These are phyloP conservation scores for Aleadryas rufinucha DNA, from an alignment of 2,113 vertebrate genomes.

Conservation along the genomic window DNA sequence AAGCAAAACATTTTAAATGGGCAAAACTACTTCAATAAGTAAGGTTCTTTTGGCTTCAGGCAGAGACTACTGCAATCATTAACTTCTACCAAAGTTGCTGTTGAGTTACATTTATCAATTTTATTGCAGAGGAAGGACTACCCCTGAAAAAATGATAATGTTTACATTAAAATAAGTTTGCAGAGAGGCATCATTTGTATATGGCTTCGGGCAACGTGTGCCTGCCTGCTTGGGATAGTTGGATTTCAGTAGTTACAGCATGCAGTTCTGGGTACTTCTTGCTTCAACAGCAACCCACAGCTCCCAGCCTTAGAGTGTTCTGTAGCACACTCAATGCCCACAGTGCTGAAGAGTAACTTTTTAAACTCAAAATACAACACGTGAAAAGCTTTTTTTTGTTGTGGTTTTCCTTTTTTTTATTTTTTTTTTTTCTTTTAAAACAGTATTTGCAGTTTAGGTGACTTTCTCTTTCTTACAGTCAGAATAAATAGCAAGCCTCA, in stretches of 20 bases:
- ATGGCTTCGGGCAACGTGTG: not conserved
- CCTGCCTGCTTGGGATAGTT: not conserved
- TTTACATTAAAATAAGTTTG: not conserved
- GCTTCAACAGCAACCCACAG: not conserved
- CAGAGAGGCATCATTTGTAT: not conserved
- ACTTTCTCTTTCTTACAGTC: not conserved
- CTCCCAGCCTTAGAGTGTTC: not conserved
- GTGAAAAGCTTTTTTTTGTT: not conserved
- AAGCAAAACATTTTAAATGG: constrained; percentile 27
- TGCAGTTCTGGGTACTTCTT: not conserved
- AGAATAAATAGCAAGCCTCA: not conserved
- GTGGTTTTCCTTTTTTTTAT: fast-evolving
- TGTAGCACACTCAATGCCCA: fast-evolving
- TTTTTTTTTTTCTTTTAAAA: not conserved
- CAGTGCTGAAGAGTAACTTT: not conserved
- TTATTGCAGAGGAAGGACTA: not conserved
- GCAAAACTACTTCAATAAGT: constrained; percentile 43
- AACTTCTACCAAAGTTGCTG: not conserved
- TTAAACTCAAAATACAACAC: not conserved
- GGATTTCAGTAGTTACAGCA: not conserved
- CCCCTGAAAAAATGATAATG: not conserved
- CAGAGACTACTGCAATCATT: not conserved
- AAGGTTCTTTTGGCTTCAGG: constrained; percentile 20
- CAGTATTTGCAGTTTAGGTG: not conserved
- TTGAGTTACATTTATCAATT: not conserved